phyloP scores from a whole-genome alignment of 2,888 invertebrate species.

The Piscicola geometra region DNA sequence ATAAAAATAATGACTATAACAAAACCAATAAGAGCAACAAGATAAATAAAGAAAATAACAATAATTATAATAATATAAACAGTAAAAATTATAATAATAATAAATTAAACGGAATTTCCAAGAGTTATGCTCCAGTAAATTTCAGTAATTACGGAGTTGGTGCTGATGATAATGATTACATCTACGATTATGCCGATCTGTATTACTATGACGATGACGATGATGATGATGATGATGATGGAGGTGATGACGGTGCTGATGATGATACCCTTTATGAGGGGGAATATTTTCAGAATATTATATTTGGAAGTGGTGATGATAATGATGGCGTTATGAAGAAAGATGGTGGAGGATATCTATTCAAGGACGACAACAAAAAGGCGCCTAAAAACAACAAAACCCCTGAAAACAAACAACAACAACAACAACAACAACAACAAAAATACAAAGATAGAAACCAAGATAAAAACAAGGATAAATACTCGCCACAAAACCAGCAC shows the following conservation, averaged over 20 bases:
- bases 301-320: neutral
- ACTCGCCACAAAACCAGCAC: neutral
- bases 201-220: constrained; percentile 11
- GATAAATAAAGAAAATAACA: constrained; percentile 1
- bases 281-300: neutral
- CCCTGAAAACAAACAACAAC: constrained; percentile 3
- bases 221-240: neutral
- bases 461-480: too few species aligned
- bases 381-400: neutral
- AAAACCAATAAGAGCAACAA: neutral
- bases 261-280: neutral
- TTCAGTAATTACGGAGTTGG: neutral
- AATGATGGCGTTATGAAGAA: neutral
- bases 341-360: neutral
- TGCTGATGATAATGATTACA: neutral
- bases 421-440: constrained; percentile 8
- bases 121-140: too few species aligned
- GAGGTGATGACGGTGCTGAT: too few species aligned
- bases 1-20: neutral
- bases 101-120: neutral
- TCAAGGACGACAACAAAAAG: neutral
- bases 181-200: neutral
- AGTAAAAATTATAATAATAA: neutral
- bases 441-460: neutral
- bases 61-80: neutral